Evolutionary conservation across 2,797 vertebrate genomes (phyloP).

Genomic region (Ctenopoma kingsleyae): DNA sequence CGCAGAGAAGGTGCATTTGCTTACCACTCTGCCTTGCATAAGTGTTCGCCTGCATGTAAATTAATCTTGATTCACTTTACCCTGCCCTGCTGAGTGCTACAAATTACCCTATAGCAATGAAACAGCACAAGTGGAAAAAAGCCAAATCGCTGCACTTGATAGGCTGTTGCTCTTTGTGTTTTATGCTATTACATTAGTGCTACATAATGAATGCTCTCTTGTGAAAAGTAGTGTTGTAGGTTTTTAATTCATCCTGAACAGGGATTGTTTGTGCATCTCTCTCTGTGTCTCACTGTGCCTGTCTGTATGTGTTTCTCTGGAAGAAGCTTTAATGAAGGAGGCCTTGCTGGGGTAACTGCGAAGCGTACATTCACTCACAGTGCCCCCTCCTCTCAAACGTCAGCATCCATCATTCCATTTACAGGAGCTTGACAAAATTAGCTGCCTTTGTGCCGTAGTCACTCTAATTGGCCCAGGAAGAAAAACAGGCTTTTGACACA

Average conservation of each 20-base stretch:
- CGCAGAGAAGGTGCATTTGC: conserved; percentile 96
- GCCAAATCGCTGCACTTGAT: conserved; percentile 95
- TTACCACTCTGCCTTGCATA: conserved; percentile 96
- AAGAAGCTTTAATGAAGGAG: conserved; percentile 95
- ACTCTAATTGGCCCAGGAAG: conserved; percentile 93
- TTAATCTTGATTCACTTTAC: conserved; percentile 99
- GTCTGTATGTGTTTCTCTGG: conserved; percentile 83
- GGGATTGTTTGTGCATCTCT: conserved; percentile 84
- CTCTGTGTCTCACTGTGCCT: conserved; percentile 29
- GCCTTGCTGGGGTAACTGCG: conserved; percentile 94
- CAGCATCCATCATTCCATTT: conserved; percentile 98
- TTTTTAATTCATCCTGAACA: conserved; percentile 99
- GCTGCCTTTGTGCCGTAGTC: conserved; percentile 94
- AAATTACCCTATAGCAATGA: conserved; percentile 99
- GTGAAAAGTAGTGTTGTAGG: conserved; percentile 98
- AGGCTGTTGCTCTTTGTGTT: conserved; percentile 95
- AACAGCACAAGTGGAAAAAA: conserved; percentile 94
- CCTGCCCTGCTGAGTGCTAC: conserved; percentile 99
- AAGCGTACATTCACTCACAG: conserved; percentile 90
- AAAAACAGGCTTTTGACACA: conserved; percentile 95
- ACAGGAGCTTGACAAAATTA: conserved; percentile 97
- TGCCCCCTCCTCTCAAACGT: conserved; percentile 62
- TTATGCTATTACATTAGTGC: conserved; percentile 99
- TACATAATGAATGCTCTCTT: conserved; percentile 98
- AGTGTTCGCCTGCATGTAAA: conserved; percentile 99